Percentiles rank a stretch among this genome's conserved stretches.
Evolutionary conservation across 2,888 invertebrate species (phyloP).

Genomic region (Pogonocherus hispidulus): DNA sequence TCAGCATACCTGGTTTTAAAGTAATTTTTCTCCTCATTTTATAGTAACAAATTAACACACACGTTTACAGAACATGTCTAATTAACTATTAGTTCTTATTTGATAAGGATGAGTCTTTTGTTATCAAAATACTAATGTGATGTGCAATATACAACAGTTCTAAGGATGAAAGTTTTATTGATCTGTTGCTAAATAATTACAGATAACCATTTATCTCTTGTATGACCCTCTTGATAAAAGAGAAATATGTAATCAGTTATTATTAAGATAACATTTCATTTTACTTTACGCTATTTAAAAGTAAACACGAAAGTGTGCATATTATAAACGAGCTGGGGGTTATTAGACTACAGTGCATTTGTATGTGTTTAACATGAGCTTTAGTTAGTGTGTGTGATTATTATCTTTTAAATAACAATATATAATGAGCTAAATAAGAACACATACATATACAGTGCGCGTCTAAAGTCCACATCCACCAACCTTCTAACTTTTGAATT

Average conservation of each 20-base stretch:
- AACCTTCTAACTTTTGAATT: too few relatives aligned
- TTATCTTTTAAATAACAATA: neutral
- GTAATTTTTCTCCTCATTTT: constrained; percentile 39
- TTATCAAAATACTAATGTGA: constrained; percentile 3
- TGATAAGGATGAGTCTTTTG: neutral
- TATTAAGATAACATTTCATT: constrained; percentile 1
- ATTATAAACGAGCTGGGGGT: neutral
- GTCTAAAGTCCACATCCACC: too few relatives aligned
- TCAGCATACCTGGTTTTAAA: constrained; percentile 40
- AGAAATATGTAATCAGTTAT: neutral
- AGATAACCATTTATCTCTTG: constrained; percentile 24
- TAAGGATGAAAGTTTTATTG: constrained; percentile 22
- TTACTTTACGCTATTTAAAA: neutral
- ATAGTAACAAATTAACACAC: neutral
- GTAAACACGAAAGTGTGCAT: neutral
- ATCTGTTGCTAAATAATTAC: constrained; percentile 22
- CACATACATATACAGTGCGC: too few relatives aligned
- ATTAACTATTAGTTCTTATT: neutral
- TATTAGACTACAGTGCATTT: neutral
- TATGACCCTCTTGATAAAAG: constrained; percentile 29
- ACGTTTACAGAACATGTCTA: neutral
- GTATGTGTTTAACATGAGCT: too few relatives aligned
- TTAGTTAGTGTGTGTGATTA: neutral
- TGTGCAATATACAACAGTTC: constrained; percentile 11
- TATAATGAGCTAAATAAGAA: too few relatives aligned